phyloP scores from a whole-genome alignment of 1,140 invertebrate species.

The Drosophila ambigua region DNA sequence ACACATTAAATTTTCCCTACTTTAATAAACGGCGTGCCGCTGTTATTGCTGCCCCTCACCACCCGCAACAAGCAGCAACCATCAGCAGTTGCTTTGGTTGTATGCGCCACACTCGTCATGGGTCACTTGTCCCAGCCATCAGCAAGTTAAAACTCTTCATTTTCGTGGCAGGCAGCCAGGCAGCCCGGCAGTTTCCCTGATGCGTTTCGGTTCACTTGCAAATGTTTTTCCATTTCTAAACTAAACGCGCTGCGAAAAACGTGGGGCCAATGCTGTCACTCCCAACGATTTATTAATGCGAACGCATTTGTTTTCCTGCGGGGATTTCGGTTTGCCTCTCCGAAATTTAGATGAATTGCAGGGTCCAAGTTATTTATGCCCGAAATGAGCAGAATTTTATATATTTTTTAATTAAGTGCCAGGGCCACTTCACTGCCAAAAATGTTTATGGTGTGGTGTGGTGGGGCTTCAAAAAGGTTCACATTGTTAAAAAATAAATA shows the following conservation, averaged over 20 bases:
- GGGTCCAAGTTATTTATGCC: too few species aligned
- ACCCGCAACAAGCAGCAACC: too few species aligned
- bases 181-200: constrained; percentile 41
- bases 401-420: too few species aligned
- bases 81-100: constrained; percentile 31
- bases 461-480: too few species aligned
- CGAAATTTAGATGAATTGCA: too few species aligned
- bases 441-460: too few species aligned
- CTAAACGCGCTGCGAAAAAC: background rate
- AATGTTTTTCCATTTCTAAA: constrained; percentile 59
- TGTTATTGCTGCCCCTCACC: constrained; percentile 5
- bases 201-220: constrained; percentile 72
- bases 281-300: background rate
- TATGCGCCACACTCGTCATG: constrained; percentile 51
- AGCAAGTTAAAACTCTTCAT: constrained; percentile 79
- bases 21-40: constrained; percentile 67
- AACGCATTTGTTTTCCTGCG: too few species aligned
- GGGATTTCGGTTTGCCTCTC: too few species aligned
- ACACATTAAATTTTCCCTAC: constrained; percentile 76
- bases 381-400: too few species aligned
- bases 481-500: too few species aligned
- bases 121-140: constrained; percentile 54
- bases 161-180: constrained; percentile 36
- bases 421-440: too few species aligned
- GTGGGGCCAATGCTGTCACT: constrained; percentile 14